A percentile compares a stretch with the other conserved stretches of the same genome.
Evolutionary conservation across 2,888 invertebrate genomes (phyloP).

Genomic region (Anaspis maculata): DNA sequence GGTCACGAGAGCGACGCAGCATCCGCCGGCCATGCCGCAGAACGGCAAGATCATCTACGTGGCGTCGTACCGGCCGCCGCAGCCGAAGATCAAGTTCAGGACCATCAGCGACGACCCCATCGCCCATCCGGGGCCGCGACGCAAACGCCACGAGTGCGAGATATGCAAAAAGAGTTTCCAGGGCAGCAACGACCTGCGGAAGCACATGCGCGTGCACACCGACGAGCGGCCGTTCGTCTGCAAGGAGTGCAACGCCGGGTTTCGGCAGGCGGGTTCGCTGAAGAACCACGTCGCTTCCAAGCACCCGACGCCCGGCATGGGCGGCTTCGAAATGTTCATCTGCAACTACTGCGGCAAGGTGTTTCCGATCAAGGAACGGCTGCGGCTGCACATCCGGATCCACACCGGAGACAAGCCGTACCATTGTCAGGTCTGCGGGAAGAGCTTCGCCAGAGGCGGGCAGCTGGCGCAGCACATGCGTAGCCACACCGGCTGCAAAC

Average conservation of each 20-base stretch:
- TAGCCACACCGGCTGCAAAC: slow-evolving; percentile 64
- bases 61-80: too few species aligned
- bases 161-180: slow-evolving; percentile 57
- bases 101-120: too few species aligned
- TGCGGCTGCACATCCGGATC: slow-evolving; percentile 62
- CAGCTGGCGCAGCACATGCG: slow-evolving; percentile 68
- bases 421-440: slow-evolving; percentile 53
- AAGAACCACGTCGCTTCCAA: slow-evolving; percentile 54
- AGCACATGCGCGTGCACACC: slow-evolving; percentile 60
- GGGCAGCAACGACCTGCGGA: slow-evolving; percentile 55
- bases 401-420: slow-evolving; percentile 67
- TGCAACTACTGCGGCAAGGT: slow-evolving; percentile 69
- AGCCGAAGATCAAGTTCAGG: too few species aligned
- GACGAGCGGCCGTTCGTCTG: slow-evolving; percentile 57
- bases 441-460: slow-evolving; percentile 64
- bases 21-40: too few species aligned
- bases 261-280: slow-evolving; percentile 56
- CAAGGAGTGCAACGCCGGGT: slow-evolving; percentile 52
- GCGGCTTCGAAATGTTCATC: slow-evolving; percentile 46
- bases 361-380: slow-evolving; percentile 67
- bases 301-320: slow-evolving; percentile 43
- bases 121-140: too few species aligned
- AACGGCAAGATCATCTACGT: too few species aligned
- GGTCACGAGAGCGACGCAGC: too few species aligned
- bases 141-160: slow-evolving; percentile 53